These are phyloP conservation scores for Argyra leucocephala DNA, from an alignment of 2,888 invertebrate species.

Conservation along the genomic window DNA sequence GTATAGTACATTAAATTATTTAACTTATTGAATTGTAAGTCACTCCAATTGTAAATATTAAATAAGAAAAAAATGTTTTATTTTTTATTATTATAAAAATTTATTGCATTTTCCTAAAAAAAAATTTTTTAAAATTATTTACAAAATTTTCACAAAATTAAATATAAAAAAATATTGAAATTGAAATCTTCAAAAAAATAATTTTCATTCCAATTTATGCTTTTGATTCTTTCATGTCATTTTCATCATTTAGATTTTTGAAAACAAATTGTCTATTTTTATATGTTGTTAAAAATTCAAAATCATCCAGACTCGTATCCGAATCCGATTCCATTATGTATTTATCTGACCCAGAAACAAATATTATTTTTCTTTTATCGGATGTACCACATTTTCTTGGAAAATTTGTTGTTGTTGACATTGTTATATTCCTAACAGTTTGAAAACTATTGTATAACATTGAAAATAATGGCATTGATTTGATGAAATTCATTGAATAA, in stretches of 20 bases:
- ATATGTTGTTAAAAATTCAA: neutral
- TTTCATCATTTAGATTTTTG: neutral
- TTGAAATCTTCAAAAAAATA: too few relatives aligned
- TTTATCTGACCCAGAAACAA: neutral
- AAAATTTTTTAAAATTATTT: too few relatives aligned
- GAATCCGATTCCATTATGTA: neutral
- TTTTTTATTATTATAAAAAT: too few relatives aligned
- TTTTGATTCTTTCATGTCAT: neutral
- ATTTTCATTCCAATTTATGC: neutral
- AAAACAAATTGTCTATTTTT: neutral
- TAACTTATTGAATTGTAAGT: too few relatives aligned
- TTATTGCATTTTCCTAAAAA: too few relatives aligned
- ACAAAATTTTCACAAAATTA: too few relatives aligned
- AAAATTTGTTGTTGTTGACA: neutral
- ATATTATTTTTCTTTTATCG: neutral
- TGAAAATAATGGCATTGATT: neutral
- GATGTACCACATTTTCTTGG: neutral
- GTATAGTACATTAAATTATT: too few relatives aligned
- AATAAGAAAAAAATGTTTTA: too few relatives aligned
- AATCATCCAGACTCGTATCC: neutral
- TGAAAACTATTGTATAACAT: neutral
- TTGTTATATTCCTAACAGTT: neutral
- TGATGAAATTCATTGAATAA: neutral
- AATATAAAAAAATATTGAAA: too few relatives aligned
- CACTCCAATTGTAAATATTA: too few relatives aligned